phyloP scores from a whole-genome alignment of 2,113 vertebrate species.

The Oryzias melastigma region DNA sequence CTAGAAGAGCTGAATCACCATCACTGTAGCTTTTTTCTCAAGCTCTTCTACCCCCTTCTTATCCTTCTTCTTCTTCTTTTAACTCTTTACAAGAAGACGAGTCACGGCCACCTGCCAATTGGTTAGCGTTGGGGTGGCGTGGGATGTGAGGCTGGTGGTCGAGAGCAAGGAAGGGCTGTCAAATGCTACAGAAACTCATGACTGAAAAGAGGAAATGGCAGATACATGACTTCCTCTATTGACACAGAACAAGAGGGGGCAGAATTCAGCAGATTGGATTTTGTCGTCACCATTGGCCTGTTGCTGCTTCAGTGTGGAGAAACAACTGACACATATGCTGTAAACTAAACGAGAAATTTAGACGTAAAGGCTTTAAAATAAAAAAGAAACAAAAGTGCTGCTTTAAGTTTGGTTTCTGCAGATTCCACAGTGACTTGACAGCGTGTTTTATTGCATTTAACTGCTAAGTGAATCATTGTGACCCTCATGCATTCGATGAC shows the following conservation, averaged over 20 bases:
- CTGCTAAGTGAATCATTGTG: not conserved
- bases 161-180: slow-evolving; percentile 61
- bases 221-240: slow-evolving; percentile 76
- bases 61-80: slow-evolving; percentile 4
- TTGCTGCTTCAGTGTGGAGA: slow-evolving; percentile 35
- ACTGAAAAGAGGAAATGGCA: slow-evolving; percentile 75
- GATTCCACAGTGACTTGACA: not conserved
- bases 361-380: not conserved
- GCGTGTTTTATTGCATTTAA: not conserved
- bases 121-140: slow-evolving; percentile 37
- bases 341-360: not conserved
- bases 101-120: slow-evolving; percentile 43
- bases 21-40: slow-evolving; percentile 24
- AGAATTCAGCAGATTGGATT: slow-evolving; percentile 52
- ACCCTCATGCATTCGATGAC: slow-evolving; percentile 11
- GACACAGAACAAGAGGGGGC: slow-evolving; percentile 66
- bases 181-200: slow-evolving; percentile 72
- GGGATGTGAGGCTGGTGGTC: slow-evolving; percentile 60
- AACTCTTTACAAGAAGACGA: slow-evolving; percentile 57
- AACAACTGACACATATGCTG: slow-evolving; percentile 35
- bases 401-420: not conserved
- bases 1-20: slow-evolving; percentile 70
- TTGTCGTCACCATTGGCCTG: slow-evolving; percentile 32
- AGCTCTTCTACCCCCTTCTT: slow-evolving; percentile 1
- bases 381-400: not conserved